Conservation (phyloP, 2,888 invertebrate genomes). For the Standfussiana lucernea region DNA sequence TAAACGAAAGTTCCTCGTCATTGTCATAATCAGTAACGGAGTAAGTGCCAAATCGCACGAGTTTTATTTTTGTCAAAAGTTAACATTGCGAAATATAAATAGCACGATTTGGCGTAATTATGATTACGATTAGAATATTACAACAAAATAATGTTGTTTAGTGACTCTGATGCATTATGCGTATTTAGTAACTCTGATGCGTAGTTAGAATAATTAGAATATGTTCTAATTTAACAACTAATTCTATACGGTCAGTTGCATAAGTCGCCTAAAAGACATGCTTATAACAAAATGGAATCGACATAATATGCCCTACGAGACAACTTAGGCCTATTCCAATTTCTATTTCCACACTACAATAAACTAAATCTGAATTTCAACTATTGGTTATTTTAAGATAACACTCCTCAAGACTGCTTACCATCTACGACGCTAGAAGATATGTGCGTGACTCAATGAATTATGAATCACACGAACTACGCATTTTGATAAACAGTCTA, state of each 20-base stretch:
- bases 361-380: slow-evolving; percentile 26
- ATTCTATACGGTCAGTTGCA: not conserved
- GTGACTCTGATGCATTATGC: slow-evolving; percentile 2
- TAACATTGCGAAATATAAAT: slow-evolving; percentile 27
- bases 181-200: not conserved
- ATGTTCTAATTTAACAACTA: not conserved
- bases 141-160: slow-evolving; percentile 5
- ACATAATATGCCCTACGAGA: not conserved
- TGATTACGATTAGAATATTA: slow-evolving; percentile 10
- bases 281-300: not conserved
- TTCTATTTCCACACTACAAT: slow-evolving; percentile 10
- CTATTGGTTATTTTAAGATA: slow-evolving; percentile 41
- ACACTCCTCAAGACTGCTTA: slow-evolving; percentile 22
- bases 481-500: slow-evolving; percentile 32
- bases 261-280: not conserved
- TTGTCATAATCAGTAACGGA: slow-evolving; percentile 36
- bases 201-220: slow-evolving; percentile 10
- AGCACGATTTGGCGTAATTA: slow-evolving; percentile 28
- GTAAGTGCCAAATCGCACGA: slow-evolving; percentile 64
- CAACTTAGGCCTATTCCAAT: slow-evolving; percentile 11
- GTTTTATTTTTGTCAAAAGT: slow-evolving; percentile 50
- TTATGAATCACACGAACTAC: slow-evolving; percentile 48
- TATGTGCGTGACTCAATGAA: slow-evolving; percentile 29
- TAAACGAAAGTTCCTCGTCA: slow-evolving; percentile 3
- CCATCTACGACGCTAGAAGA: slow-evolving; percentile 15